Conservation (phyloP, 2,888 invertebrate genomes). For the Achlya flavicornis region DNA sequence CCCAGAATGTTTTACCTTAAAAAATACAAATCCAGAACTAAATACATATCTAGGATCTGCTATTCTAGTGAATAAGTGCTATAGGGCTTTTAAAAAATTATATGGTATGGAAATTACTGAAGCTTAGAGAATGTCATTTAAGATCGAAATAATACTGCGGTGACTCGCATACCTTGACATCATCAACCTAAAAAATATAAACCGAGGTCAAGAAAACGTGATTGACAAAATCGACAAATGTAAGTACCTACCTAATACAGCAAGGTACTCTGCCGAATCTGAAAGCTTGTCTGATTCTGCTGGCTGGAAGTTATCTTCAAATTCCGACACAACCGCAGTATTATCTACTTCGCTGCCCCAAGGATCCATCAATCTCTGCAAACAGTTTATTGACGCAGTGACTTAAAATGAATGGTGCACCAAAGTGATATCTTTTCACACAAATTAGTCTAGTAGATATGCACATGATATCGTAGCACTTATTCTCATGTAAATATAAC, state of each 20-base stretch:
- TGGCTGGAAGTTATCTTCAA: constrained; percentile 85
- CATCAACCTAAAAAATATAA: neutral
- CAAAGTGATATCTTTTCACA: neutral
- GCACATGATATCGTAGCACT: neutral
- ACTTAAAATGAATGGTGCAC: neutral
- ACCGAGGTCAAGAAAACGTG: neutral
- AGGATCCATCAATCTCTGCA: constrained; percentile 79
- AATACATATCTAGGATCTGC: no score
- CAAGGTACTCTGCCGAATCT: constrained; percentile 87
- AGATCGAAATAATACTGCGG: neutral
- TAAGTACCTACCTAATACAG: constrained; percentile 79
- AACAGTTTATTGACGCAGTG: constrained; percentile 22
- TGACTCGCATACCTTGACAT: neutral
- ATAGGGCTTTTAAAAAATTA: no score
- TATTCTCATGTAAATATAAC: constrained; percentile 21
- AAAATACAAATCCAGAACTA: no score
- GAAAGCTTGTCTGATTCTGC: constrained; percentile 73
- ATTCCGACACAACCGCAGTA: constrained; percentile 58
- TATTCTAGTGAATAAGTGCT: no score
- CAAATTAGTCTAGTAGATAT: neutral
- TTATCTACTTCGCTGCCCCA: constrained; percentile 69
- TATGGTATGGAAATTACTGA: neutral
- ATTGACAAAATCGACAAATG: neutral
- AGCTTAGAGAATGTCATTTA: neutral
- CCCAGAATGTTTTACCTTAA: no score